These are phyloP conservation scores for Ictalurus punctatus DNA, from an alignment of 2,113 vertebrate genomes.

Conservation along the genomic window DNA sequence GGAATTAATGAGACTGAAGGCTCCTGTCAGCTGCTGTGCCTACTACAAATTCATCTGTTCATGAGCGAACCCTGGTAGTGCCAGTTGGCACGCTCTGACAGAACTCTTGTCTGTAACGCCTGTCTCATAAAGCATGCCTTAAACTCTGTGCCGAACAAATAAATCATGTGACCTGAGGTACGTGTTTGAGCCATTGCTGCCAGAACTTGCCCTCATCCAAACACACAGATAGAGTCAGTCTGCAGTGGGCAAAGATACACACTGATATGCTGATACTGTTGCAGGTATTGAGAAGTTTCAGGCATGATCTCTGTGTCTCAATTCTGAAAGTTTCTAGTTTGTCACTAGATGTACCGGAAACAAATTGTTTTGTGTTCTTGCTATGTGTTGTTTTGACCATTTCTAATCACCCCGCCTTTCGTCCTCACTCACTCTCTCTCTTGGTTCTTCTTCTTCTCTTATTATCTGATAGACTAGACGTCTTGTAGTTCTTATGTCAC, in stretches of 20 bases:
- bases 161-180: background rate
- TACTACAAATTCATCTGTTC: conserved; percentile 6
- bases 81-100: background rate
- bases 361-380: no score
- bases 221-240: conserved; percentile 31
- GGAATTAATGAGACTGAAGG: conserved; percentile 20
- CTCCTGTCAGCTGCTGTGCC: conserved; percentile 1
- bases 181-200: background rate
- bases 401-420: no score
- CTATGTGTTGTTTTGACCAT: no score
- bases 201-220: background rate
- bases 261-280: background rate
- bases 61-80: conserved; percentile 33
- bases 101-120: background rate
- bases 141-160: background rate
- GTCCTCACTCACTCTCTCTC: no score
- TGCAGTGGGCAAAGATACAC: conserved; percentile 3
- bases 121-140: conserved; percentile 13
- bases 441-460: no score
- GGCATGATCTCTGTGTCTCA: no score
- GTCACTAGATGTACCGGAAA: no score
- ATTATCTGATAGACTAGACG: no score
- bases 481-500: no score
- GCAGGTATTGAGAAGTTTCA: background rate
- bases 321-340: no score